These are phyloP conservation scores for Pseudachorutes palmiensis DNA, from an alignment of 1,140 invertebrate genomes.

Conservation along the genomic window DNA sequence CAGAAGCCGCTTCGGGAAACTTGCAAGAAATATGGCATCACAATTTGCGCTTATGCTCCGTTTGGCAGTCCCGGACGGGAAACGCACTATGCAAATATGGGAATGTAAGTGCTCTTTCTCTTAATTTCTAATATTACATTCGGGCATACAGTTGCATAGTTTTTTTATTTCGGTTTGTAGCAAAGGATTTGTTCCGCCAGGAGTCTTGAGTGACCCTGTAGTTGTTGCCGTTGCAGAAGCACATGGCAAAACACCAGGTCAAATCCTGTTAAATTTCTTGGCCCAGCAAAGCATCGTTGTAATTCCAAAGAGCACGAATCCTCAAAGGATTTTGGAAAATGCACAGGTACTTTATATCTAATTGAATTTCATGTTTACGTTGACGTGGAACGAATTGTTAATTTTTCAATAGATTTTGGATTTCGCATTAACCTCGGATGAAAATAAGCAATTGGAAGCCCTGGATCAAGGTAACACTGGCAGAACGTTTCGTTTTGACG, in stretches of 20 bases:
- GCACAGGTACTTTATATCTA: slow-evolving; percentile 37
- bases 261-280: slow-evolving; percentile 67
- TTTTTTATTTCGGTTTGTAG: not conserved
- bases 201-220: slow-evolving; percentile 52
- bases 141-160: not conserved
- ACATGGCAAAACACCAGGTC: slow-evolving; percentile 62
- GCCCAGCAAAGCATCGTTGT: slow-evolving; percentile 62
- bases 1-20: slow-evolving; percentile 43
- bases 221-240: slow-evolving; percentile 58
- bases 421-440: not conserved
- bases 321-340: slow-evolving; percentile 58
- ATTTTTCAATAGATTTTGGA: not conserved
- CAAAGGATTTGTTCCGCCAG: not conserved
- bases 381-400: not conserved
- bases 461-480: not conserved
- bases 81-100: not conserved
- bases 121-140: not conserved
- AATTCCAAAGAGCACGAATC: slow-evolving; percentile 76
- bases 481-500: not conserved
- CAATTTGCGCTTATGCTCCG: slow-evolving; percentile 74
- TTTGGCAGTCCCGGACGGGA: slow-evolving; percentile 60
- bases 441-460: not conserved
- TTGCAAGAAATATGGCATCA: slow-evolving; percentile 43
- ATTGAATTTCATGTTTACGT: not conserved
- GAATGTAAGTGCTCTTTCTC: not conserved